Base-by-base conservation (phyloP, 2,797 vertebrate genomes). In the Chrosomus eos region DNA sequence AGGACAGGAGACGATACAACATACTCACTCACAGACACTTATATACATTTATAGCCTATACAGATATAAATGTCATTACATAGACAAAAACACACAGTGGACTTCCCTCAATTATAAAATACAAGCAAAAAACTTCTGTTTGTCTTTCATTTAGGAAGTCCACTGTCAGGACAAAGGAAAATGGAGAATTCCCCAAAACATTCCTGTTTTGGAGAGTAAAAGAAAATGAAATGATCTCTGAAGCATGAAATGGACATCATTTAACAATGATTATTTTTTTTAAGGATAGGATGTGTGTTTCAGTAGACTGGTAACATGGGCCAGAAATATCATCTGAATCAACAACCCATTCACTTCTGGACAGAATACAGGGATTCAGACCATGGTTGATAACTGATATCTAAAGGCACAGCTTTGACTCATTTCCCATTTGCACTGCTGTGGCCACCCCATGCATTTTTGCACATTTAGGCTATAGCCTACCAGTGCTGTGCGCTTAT, bases 301-400 rank as follows among this genome's bases (percentile, higher is more conserved):
- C 6, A 88, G 88, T 89, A 76, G 53, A 83, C 81, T 83, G 88
- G 89, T 92, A 91, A 91, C 90, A 91, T 89, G 88, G 90, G 85
- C 71, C 66, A n/a, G n/a, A 58, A 78, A 82, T 45, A 84, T 88
- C 93, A 95, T 92, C 93, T 95, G 94, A 93, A 93, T 93, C 92
- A 95, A 93, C 93, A 95, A 81, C 79, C 81, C 55, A 87, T 92
- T 93, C 94, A 94, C 93, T 93, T 90, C 90, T 88, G 90, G 88
- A 62, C 83, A 89, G 93, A 94, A 94, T 95, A 92, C 87, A 83
- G 89, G 88, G 89, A 91, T 78, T 86, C 89, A 90, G 90, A 90
- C 87, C 80, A 89, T 60, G 23, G 36, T 14, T 77, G 23, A 58
- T 85, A 38, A 77, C 83, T 80, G 51, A 71, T 33, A 80, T 31